These are phyloP conservation scores for Falcaria lacertinaria DNA, from an alignment of 2,888 invertebrate genomes.

Conservation along the genomic window DNA sequence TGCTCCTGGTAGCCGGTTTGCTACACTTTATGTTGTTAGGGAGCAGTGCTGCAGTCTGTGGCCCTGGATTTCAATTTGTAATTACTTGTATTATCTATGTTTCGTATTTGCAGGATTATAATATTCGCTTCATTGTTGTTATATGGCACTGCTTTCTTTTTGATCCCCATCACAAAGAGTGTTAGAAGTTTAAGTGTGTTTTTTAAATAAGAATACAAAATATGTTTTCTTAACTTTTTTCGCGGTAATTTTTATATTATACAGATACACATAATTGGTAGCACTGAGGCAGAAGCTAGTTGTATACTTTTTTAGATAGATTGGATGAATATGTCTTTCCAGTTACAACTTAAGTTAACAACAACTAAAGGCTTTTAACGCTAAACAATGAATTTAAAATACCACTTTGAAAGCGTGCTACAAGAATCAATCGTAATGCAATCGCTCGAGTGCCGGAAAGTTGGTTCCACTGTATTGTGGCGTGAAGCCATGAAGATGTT, in stretches of 20 bases:
- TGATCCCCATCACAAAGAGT: too few relatives aligned
- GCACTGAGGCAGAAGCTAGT: too few relatives aligned
- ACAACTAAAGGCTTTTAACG: neutral
- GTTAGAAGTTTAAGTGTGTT: too few relatives aligned
- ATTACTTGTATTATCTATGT: neutral
- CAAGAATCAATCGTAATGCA: neutral
- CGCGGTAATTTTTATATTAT: too few relatives aligned
- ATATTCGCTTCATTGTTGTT: too few relatives aligned
- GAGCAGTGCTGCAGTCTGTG: neutral
- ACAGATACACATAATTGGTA: too few relatives aligned
- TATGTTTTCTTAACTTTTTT: too few relatives aligned
- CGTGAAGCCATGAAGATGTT: neutral
- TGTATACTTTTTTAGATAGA: too few relatives aligned
- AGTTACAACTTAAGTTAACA: neutral
- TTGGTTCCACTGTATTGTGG: neutral
- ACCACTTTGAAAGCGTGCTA: neutral
- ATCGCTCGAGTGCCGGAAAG: neutral
- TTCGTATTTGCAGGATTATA: too few relatives aligned
- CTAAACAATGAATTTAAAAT: neutral
- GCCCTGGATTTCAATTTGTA: neutral
- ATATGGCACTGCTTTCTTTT: too few relatives aligned
- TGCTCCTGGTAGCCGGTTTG: constrained; percentile 17
- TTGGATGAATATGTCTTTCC: too few relatives aligned
- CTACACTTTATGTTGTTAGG: constrained; percentile 6
- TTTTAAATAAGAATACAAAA: too few relatives aligned